phyloP scores from a whole-genome alignment of 1,140 invertebrate genomes.

The Drosophila asahinai region DNA sequence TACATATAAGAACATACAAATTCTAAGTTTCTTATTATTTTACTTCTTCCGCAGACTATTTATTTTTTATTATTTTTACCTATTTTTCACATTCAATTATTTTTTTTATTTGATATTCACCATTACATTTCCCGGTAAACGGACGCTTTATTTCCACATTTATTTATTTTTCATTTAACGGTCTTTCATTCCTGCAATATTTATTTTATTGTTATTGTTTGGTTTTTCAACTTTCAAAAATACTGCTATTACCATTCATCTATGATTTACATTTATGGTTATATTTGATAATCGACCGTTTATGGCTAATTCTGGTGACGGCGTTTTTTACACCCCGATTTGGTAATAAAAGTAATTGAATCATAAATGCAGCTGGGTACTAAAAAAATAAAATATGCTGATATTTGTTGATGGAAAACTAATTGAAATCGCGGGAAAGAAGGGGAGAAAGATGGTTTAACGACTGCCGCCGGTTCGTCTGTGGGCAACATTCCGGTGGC shows the following conservation, averaged over 20 bases:
- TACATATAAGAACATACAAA: neutral
- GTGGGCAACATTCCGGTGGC: slow-evolving; percentile 24
- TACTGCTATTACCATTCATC: slow-evolving; percentile 55
- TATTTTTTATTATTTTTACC: neutral
- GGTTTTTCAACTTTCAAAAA: slow-evolving; percentile 36
- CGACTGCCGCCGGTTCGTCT: slow-evolving; percentile 31
- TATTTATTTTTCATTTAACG: slow-evolving; percentile 25
- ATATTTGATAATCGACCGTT: slow-evolving; percentile 72
- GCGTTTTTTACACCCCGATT: slow-evolving; percentile 39
- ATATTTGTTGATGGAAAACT: slow-evolving; percentile 44
- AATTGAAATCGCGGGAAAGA: slow-evolving; percentile 48
- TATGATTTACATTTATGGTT: slow-evolving; percentile 67
- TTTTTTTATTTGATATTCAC: neutral
- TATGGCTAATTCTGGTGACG: slow-evolving; percentile 64
- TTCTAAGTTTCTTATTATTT: neutral
- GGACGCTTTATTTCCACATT: neutral
- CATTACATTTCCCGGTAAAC: neutral
- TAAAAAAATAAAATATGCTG: slow-evolving; percentile 46
- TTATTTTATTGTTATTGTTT: slow-evolving; percentile 20
- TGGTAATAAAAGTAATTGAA: slow-evolving; percentile 63
- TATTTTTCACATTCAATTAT: neutral
- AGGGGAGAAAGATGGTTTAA: slow-evolving; percentile 13
- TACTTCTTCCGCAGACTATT: neutral
- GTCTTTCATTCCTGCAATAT: slow-evolving; percentile 14
- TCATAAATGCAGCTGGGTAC: slow-evolving; percentile 61